Conservation (phyloP, 2,888 invertebrate genomes). For the Callosobruchus maculatus region DNA sequence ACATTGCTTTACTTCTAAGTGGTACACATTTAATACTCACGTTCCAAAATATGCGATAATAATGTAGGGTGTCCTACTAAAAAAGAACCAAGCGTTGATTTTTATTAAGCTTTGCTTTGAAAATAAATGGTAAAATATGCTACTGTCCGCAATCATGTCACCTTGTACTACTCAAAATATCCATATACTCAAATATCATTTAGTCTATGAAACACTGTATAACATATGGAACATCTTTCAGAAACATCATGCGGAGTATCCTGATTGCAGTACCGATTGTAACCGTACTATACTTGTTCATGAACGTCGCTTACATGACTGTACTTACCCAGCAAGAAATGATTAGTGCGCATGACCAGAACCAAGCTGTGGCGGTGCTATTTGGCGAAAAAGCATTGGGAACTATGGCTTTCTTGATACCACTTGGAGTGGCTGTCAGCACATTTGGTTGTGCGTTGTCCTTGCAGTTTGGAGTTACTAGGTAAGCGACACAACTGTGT, state of each 20-base stretch:
- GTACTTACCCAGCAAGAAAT: conserved; percentile 71
- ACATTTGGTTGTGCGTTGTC: conserved; percentile 79
- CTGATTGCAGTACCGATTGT: conserved; percentile 78
- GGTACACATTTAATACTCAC: too few species aligned
- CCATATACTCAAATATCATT: too few species aligned
- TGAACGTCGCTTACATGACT: conserved; percentile 86
- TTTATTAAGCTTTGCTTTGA: too few species aligned
- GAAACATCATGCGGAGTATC: conserved; percentile 78
- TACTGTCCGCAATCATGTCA: too few species aligned
- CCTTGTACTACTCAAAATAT: too few species aligned
- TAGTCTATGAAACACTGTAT: too few species aligned
- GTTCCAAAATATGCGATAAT: too few species aligned
- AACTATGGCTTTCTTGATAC: conserved; percentile 63
- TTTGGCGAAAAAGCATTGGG: conserved; percentile 68
- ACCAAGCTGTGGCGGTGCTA: conserved; percentile 73
- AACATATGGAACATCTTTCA: conserved; percentile 47
- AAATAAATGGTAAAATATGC: too few species aligned
- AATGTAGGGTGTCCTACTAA: too few species aligned
- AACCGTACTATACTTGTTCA: conserved; percentile 73
- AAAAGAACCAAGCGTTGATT: too few species aligned
- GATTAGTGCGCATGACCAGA: conserved; percentile 51
- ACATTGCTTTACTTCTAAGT: too few species aligned
- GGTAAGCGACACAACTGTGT: too few species aligned
- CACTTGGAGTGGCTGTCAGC: conserved; percentile 71
- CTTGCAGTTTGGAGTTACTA: conserved; percentile 71